Evolutionary conservation across 2,797 vertebrate genomes (phyloP), one percentile per base, ranked within the genome.

Genomic region (Morelia viridis): DNA sequence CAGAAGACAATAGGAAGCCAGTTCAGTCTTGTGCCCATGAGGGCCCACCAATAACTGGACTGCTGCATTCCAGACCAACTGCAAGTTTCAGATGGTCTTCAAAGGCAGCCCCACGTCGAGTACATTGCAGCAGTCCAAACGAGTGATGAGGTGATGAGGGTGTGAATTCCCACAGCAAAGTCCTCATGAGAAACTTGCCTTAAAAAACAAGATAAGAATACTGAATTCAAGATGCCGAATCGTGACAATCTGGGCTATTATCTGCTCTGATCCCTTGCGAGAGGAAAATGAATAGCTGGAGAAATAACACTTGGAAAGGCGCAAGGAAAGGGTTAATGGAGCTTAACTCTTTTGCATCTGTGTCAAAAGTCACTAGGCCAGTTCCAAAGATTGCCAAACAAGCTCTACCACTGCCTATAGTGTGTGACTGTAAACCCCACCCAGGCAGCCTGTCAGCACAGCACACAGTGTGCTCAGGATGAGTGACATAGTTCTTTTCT

Each of bases 281-380:
- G n/a, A 35, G 15, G 50, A 57, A 90, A 86, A 53, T 56, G 65
- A 62, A 22, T 46, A 80, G 5, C 11, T 22, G 7, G 65, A 71
- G 24, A 4, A 89, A 64, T 1, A 19, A 4, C 7, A 50, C 87
- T 26, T 64, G 65, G 56, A 26, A 6, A 89, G 56, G 8, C 61
- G 46, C 86, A 76, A 19, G 0, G 58, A n/a, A 85, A 88, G 76
- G 76, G 62, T 90, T 90, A 89, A 80, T 64, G 62, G 13, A 87
- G 31, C 46, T 58, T 80, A 80, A 80, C 41, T 80, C 76, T 80
- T 80, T 60, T 31, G 46, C 80, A n/a, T 89, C 46, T 89, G 65
- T 80, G 89, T 76, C 89, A 91, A 87, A 61, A 87, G 88, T 87
- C 61, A 89, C 31, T 90, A 46, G 85, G 93, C 61, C 85, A 88